Evolutionary conservation across 2,888 invertebrate species (phyloP), one percentile per base, ranked within the genome.

Genomic region (Tholera decimalis): DNA sequence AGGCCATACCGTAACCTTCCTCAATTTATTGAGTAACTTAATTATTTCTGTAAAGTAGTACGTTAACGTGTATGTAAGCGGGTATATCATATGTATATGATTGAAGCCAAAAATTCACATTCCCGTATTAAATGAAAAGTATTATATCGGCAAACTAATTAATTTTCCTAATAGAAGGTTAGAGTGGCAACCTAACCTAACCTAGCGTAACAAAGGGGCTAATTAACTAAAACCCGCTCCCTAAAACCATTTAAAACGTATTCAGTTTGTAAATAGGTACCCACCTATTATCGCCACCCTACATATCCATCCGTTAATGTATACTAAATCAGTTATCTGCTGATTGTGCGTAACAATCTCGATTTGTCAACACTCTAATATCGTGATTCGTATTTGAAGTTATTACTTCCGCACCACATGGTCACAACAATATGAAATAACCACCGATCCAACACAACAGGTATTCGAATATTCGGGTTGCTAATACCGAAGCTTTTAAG

Each of bases 291-390:
- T 44, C 44, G 15, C 22, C 28, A 22, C n/a, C 8, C 8, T 37
- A 35, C 44, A 69, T 22, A 60, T n/a, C 47, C 28, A 69, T 20
- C 33, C 60, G 41, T 43, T 49, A 50, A 61, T 61, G 33, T 44
- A 33, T 41, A 24, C n/a, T 20, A 73, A 65, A 74, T 37, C 24
- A 20, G 56, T 56, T 68, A 74, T 66, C 55, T 55, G n/a, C 56
- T 50, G 69, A 66, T 74, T 51, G 37, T 35, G 43, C 30, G 68
- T 18, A 67, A 41, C 74, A 13, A 55, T 50, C 49, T 22, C 15
- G 37, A 24, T 66, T 33, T 46, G 22, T 41, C 30, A 65, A 61
- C 39, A 18, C 2, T n/a, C 28, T 15, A 30, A 33, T 65, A 64
- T 35, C 35, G 53, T 64, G 50, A 39, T 46, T 51, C 28, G 39